A percentile compares a stretch with the other conserved stretches of the same genome.
Conservation (phyloP, 2,797 vertebrate genomes). For the Lemur catta region DNA sequence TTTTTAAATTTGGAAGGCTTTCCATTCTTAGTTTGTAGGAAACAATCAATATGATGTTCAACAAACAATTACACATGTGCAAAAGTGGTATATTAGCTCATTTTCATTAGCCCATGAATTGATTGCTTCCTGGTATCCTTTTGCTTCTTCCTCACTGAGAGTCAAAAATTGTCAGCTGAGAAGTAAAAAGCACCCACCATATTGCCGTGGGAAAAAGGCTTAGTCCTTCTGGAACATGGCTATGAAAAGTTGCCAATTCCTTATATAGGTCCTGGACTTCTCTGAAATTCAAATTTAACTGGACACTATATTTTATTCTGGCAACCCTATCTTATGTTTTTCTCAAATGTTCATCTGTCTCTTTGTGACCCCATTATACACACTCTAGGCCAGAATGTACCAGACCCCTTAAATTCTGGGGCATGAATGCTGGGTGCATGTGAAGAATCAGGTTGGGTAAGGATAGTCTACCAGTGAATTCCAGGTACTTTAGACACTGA, state of each 20-base stretch:
- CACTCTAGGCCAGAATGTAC: neutral
- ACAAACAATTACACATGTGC: neutral
- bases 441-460: neutral
- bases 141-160: neutral
- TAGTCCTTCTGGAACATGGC: neutral
- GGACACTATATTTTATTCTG: neutral
- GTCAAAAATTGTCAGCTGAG: neutral
- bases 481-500: neutral
- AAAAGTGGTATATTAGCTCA: neutral
- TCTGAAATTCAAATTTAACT: neutral
- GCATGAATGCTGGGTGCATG: neutral
- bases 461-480: neutral
- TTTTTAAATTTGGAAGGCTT: neutral
- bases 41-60: neutral
- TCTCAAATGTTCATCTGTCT: neutral
- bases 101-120: neutral
- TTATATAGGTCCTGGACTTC: neutral
- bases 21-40: constrained; percentile 1
- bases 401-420: neutral
- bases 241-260: neutral
- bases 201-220: neutral
- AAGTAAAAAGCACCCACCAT: neutral
- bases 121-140: neutral
- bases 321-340: neutral
- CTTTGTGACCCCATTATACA: neutral